Percentiles rank a stretch among this genome's conserved stretches.
These are phyloP conservation scores for Nomada lathburiana DNA, from an alignment of 2,888 invertebrate species.

Conservation along the genomic window DNA sequence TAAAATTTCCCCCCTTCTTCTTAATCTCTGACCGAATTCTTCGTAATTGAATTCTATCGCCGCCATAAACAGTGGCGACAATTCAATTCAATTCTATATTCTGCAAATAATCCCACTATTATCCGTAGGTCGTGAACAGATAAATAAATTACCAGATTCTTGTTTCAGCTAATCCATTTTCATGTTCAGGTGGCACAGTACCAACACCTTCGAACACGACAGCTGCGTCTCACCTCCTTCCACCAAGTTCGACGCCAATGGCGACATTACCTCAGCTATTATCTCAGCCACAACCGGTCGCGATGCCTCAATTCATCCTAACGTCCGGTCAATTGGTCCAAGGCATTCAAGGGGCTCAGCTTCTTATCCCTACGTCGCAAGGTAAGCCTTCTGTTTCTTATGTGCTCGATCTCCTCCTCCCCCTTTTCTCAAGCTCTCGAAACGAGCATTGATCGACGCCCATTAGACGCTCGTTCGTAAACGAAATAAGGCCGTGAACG, in stretches of 20 bases:
- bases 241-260: slow-evolving; percentile 84
- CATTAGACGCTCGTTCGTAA: slow-evolving; percentile 25
- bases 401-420: background rate
- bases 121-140: too few species aligned
- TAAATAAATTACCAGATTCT: background rate
- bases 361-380: slow-evolving; percentile 97
- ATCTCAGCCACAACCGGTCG: slow-evolving; percentile 87
- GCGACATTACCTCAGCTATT: slow-evolving; percentile 87
- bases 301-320: slow-evolving; percentile 96
- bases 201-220: slow-evolving; percentile 83
- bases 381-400: slow-evolving; percentile 85
- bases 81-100: background rate
- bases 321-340: slow-evolving; percentile 96
- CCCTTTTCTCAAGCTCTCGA: slow-evolving; percentile 8
- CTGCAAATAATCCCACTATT: background rate
- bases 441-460: slow-evolving; percentile 37
- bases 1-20: too few species aligned
- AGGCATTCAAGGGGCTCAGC: slow-evolving; percentile 96
- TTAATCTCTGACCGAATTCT: too few species aligned
- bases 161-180: slow-evolving; percentile 36
- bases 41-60: too few species aligned
- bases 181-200: slow-evolving; percentile 79
- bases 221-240: slow-evolving; percentile 80
- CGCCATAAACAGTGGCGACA: too few species aligned
- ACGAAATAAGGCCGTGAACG: slow-evolving; percentile 22